A percentile compares a stretch with the other conserved stretches of the same genome.
phyloP scores from a whole-genome alignment of 30 jellyfish, hydroid and myxozoan species.

The Turritopsis dohrnii region DNA sequence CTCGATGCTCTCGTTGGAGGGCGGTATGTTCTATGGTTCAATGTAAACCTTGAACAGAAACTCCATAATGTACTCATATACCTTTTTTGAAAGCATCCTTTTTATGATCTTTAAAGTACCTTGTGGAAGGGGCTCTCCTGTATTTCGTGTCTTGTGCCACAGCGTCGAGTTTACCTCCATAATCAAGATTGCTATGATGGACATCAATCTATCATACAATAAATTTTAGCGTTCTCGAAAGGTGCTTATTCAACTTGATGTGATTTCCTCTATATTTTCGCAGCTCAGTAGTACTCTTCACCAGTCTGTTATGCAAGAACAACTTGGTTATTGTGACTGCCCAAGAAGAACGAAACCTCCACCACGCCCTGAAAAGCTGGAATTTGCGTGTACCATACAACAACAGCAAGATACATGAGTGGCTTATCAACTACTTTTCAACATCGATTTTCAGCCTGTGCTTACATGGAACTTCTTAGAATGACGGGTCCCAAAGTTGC shows the following conservation, averaged over 20 bases:
- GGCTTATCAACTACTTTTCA: constrained; percentile 4
- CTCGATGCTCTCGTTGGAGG: too few relatives aligned
- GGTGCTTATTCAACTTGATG: constrained; percentile 8
- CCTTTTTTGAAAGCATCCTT: too few relatives aligned
- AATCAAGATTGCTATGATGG: neutral
- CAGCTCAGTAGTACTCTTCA: constrained; percentile 4
- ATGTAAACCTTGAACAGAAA: too few relatives aligned
- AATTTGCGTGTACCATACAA: neutral
- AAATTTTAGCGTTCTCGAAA: too few relatives aligned
- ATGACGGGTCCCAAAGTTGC: neutral
- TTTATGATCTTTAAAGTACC: too few relatives aligned
- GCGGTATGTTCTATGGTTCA: too few relatives aligned
- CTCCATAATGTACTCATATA: too few relatives aligned
- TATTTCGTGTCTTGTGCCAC: too few relatives aligned
- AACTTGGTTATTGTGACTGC: neutral
- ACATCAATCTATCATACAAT: neutral
- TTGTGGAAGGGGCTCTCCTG: too few relatives aligned
- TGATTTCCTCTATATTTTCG: neutral
- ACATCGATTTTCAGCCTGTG: neutral
- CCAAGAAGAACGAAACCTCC: neutral
- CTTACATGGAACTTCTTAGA: neutral
- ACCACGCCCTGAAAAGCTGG: neutral
- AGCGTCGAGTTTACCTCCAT: too few relatives aligned
- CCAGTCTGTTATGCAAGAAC: neutral
- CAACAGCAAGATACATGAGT: neutral